Evolutionary conservation across 1,140 invertebrate genomes (phyloP).

Genomic region (Drosophila bocki): DNA sequence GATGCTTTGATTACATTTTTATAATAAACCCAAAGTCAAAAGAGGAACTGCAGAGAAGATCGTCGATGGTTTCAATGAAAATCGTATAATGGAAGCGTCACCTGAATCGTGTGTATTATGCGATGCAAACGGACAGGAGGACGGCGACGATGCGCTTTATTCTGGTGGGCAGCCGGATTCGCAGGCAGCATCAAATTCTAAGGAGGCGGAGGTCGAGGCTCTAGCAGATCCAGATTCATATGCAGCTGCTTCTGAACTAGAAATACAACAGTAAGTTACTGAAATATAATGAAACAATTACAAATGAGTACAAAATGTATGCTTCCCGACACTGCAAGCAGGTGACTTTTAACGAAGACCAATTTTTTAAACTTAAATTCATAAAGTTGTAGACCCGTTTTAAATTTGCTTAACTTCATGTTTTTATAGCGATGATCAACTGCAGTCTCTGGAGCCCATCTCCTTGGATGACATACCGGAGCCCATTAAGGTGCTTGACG

Average conservation of each 20-base stretch:
- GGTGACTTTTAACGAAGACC: no score
- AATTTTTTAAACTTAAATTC: neutral
- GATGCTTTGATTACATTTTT: constrained; percentile 69
- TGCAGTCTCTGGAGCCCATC: constrained; percentile 67
- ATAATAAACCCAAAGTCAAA: constrained; percentile 61
- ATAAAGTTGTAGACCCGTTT: neutral
- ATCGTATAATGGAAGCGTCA: constrained; percentile 76
- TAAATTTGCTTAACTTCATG: neutral
- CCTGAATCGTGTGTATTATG: constrained; percentile 72
- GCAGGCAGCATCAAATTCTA: constrained; percentile 5
- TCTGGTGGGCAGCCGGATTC: constrained; percentile 32
- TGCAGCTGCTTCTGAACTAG: constrained; percentile 52
- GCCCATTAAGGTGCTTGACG: constrained; percentile 93
- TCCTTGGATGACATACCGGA: constrained; percentile 85
- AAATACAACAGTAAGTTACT: constrained; percentile 71
- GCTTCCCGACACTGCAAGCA: no score
- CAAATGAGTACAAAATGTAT: neutral
- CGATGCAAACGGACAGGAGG: constrained; percentile 60
- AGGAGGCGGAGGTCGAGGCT: constrained; percentile 31
- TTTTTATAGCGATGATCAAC: constrained; percentile 51
- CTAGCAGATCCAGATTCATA: constrained; percentile 9
- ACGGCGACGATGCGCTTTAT: constrained; percentile 47
- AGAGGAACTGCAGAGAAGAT: constrained; percentile 24
- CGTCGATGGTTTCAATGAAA: constrained; percentile 64
- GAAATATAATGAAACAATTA: constrained; percentile 27